Evolutionary conservation across 2,888 invertebrate genomes (phyloP), one percentile per base, ranked within the genome.

Genomic region (Digitonthophagus gazella): DNA sequence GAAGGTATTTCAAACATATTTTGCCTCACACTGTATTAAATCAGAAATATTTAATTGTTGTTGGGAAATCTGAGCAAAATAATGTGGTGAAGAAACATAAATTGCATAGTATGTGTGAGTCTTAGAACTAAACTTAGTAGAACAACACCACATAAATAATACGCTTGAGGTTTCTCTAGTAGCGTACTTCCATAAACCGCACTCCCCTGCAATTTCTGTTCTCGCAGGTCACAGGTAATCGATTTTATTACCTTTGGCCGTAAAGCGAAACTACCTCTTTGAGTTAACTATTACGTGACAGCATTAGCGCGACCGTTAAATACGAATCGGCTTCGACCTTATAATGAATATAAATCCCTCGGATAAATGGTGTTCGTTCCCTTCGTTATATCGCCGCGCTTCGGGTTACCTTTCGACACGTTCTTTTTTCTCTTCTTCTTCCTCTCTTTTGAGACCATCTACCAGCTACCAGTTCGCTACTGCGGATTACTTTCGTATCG

Each of bases 291-390:
- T 44, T 44, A 44, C 28, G 28, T 44, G 28, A 44, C 28, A 44
- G 28, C 28, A 44, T 44, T 44, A 44, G 28, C 28, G 28, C 28
- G 28, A 19, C 18, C 61, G 61, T 61, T 61, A 61, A 61, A 61
- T 61, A 19, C 61, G 61, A 61, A 19, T 61, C 20, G 19, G 61
- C 18, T 20, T n/a, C 20, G 61, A 61, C 61, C 20, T 61, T 20
- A 20, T 19, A 61, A 19, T 18, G 61, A 18, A 20, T 19, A 61
- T 61, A 61, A 61, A 61, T 61, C 61, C 20, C 18, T 8, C 18
- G 20, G 61, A 61, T 61, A 61, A 61, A 61, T 61, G 19, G 19
- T 61, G 14, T 61, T 61, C 61, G 20, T 61, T 61, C 15, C 61
- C 20, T 61, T 61, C 61, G 20, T 61, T 61, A 61, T 61, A 61